These are phyloP conservation scores for Labeo rohita DNA, from an alignment of 2,113 vertebrate genomes.

Conservation along the genomic window DNA sequence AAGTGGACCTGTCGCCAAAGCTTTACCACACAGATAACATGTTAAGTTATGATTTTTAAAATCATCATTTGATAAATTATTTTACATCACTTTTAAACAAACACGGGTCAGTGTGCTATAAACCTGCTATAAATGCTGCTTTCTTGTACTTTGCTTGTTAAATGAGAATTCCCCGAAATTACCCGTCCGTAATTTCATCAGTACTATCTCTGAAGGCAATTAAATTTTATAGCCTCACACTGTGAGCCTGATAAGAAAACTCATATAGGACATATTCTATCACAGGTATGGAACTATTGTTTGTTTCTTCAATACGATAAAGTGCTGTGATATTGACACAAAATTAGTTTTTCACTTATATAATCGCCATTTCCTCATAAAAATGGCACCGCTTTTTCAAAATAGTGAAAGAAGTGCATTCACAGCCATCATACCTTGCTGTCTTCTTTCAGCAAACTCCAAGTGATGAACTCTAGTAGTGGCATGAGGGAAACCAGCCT, in stretches of 20 bases:
- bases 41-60: no score
- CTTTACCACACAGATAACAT: not conserved
- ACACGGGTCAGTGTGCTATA: not conserved
- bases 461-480: conserved; percentile 80
- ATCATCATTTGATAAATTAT: not conserved
- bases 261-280: no score
- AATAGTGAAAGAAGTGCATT: not conserved
- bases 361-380: not conserved
- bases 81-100: not conserved
- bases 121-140: not conserved
- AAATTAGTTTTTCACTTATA: not conserved
- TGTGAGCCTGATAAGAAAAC: not conserved
- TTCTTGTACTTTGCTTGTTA: not conserved
- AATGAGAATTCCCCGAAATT: not conserved
- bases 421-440: conserved; percentile 63
- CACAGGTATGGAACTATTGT: not conserved
- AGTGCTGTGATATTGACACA: not conserved
- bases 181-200: not conserved
- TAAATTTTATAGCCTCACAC: not conserved
- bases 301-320: not conserved
- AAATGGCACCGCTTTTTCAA: not conserved
- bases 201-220: not conserved
- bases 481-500: conserved; percentile 69
- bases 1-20: not conserved
- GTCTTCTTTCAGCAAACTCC: conserved; percentile 77